phyloP scores from a whole-genome alignment of 1,140 invertebrate genomes.

The Drosophila navojoa region DNA sequence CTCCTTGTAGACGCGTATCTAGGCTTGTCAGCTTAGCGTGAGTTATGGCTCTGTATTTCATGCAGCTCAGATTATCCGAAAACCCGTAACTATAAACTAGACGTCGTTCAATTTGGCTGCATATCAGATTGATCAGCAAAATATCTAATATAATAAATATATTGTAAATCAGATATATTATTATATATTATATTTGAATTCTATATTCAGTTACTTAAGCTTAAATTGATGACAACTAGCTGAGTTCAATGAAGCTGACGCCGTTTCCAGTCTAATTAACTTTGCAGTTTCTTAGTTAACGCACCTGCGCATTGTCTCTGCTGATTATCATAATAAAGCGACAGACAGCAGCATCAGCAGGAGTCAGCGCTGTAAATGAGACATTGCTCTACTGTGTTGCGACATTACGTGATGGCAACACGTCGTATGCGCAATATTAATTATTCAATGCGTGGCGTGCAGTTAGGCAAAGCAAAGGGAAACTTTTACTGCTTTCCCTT shows the following conservation, averaged over 20 bases:
- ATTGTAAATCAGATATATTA: no score
- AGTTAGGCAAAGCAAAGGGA: constrained; percentile 16
- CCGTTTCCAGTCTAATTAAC: not conserved
- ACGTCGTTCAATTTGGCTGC: constrained; percentile 8
- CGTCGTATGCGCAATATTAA: constrained; percentile 78
- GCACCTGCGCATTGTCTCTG: constrained; percentile 47
- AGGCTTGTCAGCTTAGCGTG: constrained; percentile 25
- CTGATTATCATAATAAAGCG: constrained; percentile 69
- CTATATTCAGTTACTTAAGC: no score
- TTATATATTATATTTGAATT: no score
- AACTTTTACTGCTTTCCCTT: not conserved
- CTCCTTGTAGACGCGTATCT: constrained; percentile 15
- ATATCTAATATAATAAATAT: no score
- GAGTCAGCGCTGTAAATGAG: constrained; percentile 19
- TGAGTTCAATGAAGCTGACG: not conserved
- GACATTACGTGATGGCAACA: constrained; percentile 55
- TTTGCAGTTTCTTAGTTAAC: not conserved
- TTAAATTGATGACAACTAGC: not conserved
- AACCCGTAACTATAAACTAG: constrained; percentile 4
- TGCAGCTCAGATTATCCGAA: constrained; percentile 25
- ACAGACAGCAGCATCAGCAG: constrained; percentile 11
- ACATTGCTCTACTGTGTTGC: constrained; percentile 38
- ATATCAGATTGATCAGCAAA: constrained; percentile 17
- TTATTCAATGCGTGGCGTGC: constrained; percentile 60
- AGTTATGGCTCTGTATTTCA: constrained; percentile 35